Evolutionary conservation across 2,797 vertebrate species (phyloP).

Genomic region (Channa striata): DNA sequence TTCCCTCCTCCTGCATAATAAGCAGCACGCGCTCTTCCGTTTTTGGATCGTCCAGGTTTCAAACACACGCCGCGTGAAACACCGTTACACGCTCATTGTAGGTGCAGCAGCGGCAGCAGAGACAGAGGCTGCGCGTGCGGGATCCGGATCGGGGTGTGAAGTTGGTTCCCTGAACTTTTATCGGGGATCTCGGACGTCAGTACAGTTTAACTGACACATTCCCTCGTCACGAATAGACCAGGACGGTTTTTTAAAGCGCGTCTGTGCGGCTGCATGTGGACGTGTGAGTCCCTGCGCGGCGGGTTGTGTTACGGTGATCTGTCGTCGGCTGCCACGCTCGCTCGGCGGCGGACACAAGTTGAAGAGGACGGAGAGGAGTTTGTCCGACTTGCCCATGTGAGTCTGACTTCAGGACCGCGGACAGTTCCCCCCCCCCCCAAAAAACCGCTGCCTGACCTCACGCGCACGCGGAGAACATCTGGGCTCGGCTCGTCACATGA

Average conservation of each 20-base stretch:
- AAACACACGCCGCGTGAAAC: conserved; percentile 42
- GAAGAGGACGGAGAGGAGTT: conserved; percentile 55
- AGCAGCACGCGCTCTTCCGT: background rate
- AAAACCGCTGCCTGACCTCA: conserved; percentile 49
- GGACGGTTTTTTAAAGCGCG: no score
- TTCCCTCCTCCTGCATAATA: conserved; percentile 1
- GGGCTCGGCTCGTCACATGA: conserved; percentile 58
- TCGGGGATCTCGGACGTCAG: no score
- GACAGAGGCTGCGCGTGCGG: conserved; percentile 36
- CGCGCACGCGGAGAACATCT: conserved; percentile 70
- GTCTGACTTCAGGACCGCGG: conserved; percentile 80
- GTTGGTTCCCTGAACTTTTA: no score
- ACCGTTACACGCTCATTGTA: conserved; percentile 43
- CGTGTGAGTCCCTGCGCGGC: conserved; percentile 23
- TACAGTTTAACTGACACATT: no score
- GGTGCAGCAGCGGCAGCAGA: conserved; percentile 44
- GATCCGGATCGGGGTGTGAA: background rate
- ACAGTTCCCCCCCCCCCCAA: no score
- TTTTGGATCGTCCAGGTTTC: no score
- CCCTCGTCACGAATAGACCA: no score
- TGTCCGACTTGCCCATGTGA: conserved; percentile 47
- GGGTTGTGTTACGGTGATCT: background rate
- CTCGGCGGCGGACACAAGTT: conserved; percentile 53
- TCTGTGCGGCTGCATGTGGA: conserved; percentile 33
- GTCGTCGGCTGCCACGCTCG: conserved; percentile 2